A percentile compares a stretch with the other conserved stretches of the same genome.
phyloP scores from a whole-genome alignment of 2,797 vertebrate genomes.

The Brotula barbata region DNA sequence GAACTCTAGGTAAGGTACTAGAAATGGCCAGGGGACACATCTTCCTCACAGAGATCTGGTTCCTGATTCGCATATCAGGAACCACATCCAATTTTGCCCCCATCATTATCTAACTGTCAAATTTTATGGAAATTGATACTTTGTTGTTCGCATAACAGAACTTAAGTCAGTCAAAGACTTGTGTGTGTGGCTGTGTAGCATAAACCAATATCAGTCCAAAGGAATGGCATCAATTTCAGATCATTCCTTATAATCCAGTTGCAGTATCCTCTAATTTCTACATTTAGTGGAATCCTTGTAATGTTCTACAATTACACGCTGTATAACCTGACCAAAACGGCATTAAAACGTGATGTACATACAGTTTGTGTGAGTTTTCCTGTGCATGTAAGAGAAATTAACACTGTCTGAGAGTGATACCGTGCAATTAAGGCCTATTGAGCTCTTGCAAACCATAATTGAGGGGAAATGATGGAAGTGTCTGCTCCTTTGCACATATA shows the following conservation, averaged over 20 bases:
- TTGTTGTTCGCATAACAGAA: too few relatives aligned
- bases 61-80: conserved; percentile 62
- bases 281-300: background rate
- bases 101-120: background rate
- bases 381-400: background rate
- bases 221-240: background rate
- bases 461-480: too few relatives aligned
- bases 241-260: background rate
- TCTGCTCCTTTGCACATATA: too few relatives aligned
- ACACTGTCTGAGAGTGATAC: too few relatives aligned
- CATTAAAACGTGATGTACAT: background rate
- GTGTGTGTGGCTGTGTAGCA: too few relatives aligned
- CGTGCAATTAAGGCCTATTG: too few relatives aligned
- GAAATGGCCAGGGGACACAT: conserved; percentile 68
- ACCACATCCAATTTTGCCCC: conserved; percentile 20
- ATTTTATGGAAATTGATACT: background rate
- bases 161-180: too few relatives aligned
- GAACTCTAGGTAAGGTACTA: conserved; percentile 75
- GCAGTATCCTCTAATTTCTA: background rate
- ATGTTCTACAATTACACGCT: background rate
- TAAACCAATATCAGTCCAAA: background rate
- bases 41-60: conserved; percentile 58
- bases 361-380: background rate
- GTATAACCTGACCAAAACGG: background rate
- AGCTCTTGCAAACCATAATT: too few relatives aligned